Evolutionary conservation across 1,140 invertebrate species (phyloP), one percentile per base, ranked within the genome.

Genomic region (Megalonaias nervosa): DNA sequence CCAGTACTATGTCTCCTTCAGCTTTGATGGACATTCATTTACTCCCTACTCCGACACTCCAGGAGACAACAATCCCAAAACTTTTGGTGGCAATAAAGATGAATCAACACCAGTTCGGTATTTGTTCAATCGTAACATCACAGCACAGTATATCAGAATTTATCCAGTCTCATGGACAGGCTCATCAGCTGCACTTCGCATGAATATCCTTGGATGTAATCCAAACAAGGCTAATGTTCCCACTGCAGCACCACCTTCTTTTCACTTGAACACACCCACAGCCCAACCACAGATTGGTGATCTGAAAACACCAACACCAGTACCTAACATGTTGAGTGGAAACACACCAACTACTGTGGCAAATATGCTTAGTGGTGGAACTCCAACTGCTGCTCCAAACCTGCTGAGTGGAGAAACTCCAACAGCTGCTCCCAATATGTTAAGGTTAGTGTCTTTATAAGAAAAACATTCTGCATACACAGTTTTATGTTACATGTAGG

Each of bases 1-100:
- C 31, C 65, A 66, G 19, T 91, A 88, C 73, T 83, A 82, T 26
- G 84, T 91, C 6, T 78, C 80, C 16, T 80, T 80, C 57, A 91
- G 89, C n/a, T 61, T 84, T 13, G 89, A 91, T 79, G 86, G 87
- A 21, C 68, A 79, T 14, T 75, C 69, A 26, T 86, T 82, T 57
- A 68, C 55, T 57, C 79, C 77, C 9, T 84, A 84, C 79, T 65
- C 77, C 2, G 79, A 81, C 38, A 79, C 62, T 48, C 79, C 73
- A 9, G 79, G 69, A 17, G 68, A 69, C 21, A 71, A 26, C 19
- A 57, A 21, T 16, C 69, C 81, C 3, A 75, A 71, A n/a, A 61
- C 78, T 1, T 87, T 87, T 60, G 68, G 59, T n/a, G 82, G 67
- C 15, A 84, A 82, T 62, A 68, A 48, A 14, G 77, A 86, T 60